These are phyloP conservation scores for Vanessa atalanta DNA, from an alignment of 1,140 invertebrate genomes.

Conservation along the genomic window DNA sequence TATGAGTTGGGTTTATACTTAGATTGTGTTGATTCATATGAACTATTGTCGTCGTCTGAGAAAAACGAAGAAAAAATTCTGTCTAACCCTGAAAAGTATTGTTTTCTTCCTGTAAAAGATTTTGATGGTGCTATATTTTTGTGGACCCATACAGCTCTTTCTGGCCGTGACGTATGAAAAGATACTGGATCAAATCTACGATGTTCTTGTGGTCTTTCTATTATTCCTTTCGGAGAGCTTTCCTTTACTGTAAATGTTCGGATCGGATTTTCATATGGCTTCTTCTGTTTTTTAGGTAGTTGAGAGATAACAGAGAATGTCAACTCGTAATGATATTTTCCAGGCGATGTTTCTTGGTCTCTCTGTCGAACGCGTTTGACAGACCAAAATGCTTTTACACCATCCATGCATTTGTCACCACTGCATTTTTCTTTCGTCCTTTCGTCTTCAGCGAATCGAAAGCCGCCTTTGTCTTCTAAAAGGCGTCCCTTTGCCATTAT, in stretches of 20 bases:
- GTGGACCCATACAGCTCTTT: slow-evolving; percentile 71
- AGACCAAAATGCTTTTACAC: slow-evolving; percentile 83
- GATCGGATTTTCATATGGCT: slow-evolving; percentile 69
- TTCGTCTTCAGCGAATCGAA: slow-evolving; percentile 82
- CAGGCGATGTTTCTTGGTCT: slow-evolving; percentile 72
- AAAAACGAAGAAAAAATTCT: slow-evolving; percentile 70
- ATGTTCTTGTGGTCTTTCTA: slow-evolving; percentile 45
- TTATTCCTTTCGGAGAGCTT: slow-evolving; percentile 46
- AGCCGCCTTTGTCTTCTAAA: slow-evolving; percentile 75
- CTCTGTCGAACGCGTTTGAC: slow-evolving; percentile 84
- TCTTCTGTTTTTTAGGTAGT: slow-evolving; percentile 58
- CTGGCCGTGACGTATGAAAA: slow-evolving; percentile 45
- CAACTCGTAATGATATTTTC: slow-evolving; percentile 82
- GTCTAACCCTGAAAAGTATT: slow-evolving; percentile 56
- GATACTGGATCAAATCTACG: slow-evolving; percentile 37
- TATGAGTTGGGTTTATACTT: slow-evolving; percentile 56
- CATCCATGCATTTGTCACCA: slow-evolving; percentile 62
- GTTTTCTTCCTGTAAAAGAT: slow-evolving; percentile 45
- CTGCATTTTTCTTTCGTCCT: slow-evolving; percentile 71
- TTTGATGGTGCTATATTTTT: slow-evolving; percentile 63
- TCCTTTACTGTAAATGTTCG: slow-evolving; percentile 77
- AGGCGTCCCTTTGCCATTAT: slow-evolving; percentile 83
- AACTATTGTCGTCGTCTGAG: slow-evolving; percentile 63
- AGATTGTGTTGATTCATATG: slow-evolving; percentile 44
- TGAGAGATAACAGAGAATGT: slow-evolving; percentile 84